Evolutionary conservation across 2,113 vertebrate genomes (phyloP).

Genomic region (cattle (Bos taurus)): ARS-UCD2.0 NC_037334.1:4825001-4825500

Average conservation of each 20-base stretch:
- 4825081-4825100: not conserved
- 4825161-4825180: accelerated
- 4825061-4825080: not conserved
- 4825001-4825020: not conserved
- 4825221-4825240: not conserved
- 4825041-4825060: not conserved
- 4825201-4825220: not conserved
- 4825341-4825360: not conserved
- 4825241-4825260: not conserved
- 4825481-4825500: not conserved
- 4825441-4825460: not conserved
- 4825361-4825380: not conserved
- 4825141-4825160: not conserved
- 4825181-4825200: too few species aligned
- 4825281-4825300: not conserved
- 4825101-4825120: not conserved
- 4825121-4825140: accelerated
- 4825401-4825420: not conserved
- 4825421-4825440: not conserved
- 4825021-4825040: not conserved
- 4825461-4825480: not conserved
- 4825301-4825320: not conserved
- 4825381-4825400: not conserved
- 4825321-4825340: not conserved
- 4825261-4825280: not conserved